Base-by-base conservation (phyloP, 2,797 vertebrate species). In the Acipenser transmontanus region DNA sequence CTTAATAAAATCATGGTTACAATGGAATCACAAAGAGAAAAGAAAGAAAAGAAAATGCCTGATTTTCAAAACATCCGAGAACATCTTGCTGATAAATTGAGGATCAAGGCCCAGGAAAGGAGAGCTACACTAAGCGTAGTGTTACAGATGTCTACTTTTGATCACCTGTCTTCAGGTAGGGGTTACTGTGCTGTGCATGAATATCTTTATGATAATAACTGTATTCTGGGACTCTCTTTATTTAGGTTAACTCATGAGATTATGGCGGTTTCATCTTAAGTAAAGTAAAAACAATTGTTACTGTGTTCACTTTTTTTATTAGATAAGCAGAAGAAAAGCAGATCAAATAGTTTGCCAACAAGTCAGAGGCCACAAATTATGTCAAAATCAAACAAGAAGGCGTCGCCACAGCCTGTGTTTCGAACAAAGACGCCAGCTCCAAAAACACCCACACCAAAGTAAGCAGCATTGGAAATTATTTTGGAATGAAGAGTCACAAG, bases 371-470 rank as follows among this genome's bases (percentile, higher is more conserved):
- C 77, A 1, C 84, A 79, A 64, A 76, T 77, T 49, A 59, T 60
- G 20, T 81, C 82, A 11, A 72, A 66, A 64, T 49, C 78, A 6
- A 84, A 70, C 70, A 81, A 79, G 11, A 67, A 76, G n/a, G 76
- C 76, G 66, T 83, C 84, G 48, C 85, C 87, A 0, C 86, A 89
- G 68, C 81, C 87, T 0, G 68, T 79, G 1, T 81, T 80, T 0
- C 78, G 84, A 65, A 70, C 64, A 64, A 86, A 49, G 73, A 75
- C 0, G 54, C 63, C 57, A 59, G 80, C 73, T 7, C 76, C 81
- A 59, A 85, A 82, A 68, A 87, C 85, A 0, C 88, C 86, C 2
- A 88, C 86, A 1, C 83, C 84, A 68, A 88, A 70, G 87, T 90
- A 83, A 34, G 34, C 34, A 34, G 4, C 34, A 34, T 48, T 9